Base-by-base conservation (phyloP, 2,797 vertebrate genomes). In the Limnodromus scolopaceus region DNA sequence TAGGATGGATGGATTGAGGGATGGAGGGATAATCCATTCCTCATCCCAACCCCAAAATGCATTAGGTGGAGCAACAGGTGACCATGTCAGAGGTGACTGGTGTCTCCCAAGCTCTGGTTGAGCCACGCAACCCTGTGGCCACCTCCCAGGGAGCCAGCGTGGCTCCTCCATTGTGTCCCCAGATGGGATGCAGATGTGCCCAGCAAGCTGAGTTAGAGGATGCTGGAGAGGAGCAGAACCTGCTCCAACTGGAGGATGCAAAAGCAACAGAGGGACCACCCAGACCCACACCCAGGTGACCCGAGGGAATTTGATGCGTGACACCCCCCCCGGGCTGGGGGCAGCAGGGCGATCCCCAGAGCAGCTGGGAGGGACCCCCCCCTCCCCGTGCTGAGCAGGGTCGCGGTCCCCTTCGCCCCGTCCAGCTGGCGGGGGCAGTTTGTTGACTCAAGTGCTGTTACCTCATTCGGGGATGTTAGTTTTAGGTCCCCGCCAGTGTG, bases 381-480 rank as follows among this genome's bases (percentile, higher is more conserved):
- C 41, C 41, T 16, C 20, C 78, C 43, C 5, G 10, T 18, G 1
- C 48, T 0, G 2, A 36, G 85, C 76, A 45, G 82, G 76, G 87
- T 34, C 38, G 1, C 2, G 55, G 53, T 88, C 48, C 76, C 92
- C 43, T 17, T 66, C 36, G 1, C 28, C 55, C 78, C 4, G 4
- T 32, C 78, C 94, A 82, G 80, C 93, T 79, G 95, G 60, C 25
- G 11, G 68, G 84, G 66, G 3, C 18, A 61, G 72, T 69, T 93
- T 97, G 96, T 97, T 96, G 97, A 96, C 54, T 96, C 95, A 96
- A 96, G 94, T 36, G 93, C 94, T 36, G 68, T 97, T 95, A 95
- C 93, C 94, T 97, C 97, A 96, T 75, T 88, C 36, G 4, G 97
- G 93, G 96, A 97, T 97, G 97, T 98, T 97, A 76, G 91, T 96